Evolutionary conservation across 2,797 vertebrate genomes (phyloP), one percentile per base, ranked within the genome.

Genomic region (Pangasius larnaudii): DNA sequence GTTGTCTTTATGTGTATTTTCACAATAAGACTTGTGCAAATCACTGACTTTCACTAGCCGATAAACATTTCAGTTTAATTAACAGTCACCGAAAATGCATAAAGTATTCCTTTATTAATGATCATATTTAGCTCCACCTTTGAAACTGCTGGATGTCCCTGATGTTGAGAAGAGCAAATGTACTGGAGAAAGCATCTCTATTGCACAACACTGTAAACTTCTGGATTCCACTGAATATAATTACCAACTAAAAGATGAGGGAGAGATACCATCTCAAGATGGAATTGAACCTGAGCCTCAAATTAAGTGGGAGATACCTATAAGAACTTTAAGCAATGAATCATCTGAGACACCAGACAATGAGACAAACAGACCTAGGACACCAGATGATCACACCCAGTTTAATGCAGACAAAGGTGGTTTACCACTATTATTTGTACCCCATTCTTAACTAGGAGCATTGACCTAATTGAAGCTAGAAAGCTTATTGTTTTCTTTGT

Each of bases 391-490:
- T 86, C 89, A 88, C 58, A 91, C 94, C 91, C 94, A 93, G 87
- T 97, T 97, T 93, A 94, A 94, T 5, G 92, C 96, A 91, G 95
- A 96, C 82, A 94, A 95, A 95, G 98, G 99, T 99, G 95, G 97
- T 97, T 94, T 93, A 92, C 91, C 93, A 92, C 90, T 87, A 88
- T 92, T 92, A 90, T 92, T 93, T 93, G 85, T 91, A 93, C 91
- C 93, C 87, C 90, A 90, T 94, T 93, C 88, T 91, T 84, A 94
- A 89, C 92, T 85, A 91, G 90, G 96, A 93, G 92, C 39, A 93
- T 93, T 95, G 85, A 87, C 80, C 69, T 89, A 88, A 77, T 30
- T 94, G 90, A 94, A 90, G 87, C 90, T 89, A 90, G 93, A 90
- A 91, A 92, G 94, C 95, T 96, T 92, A 96, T 93, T 96, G 93